These are phyloP conservation scores for mouse (Mus musculus) DNA, from an alignment of 2,113 vertebrate genomes.

Conservation along the genomic window GRCm39 chrX:114840501-114841000, in stretches of 20 bases:
- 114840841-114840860: no score
- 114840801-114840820: neutral
- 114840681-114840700: neutral
- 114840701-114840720: neutral
- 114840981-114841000: no score
- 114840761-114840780: neutral
- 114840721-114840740: neutral
- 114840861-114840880: neutral
- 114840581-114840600: neutral
- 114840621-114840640: neutral
- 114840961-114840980: no score
- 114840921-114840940: no score
- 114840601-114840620: neutral
- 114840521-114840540: neutral
- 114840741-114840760: neutral
- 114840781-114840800: neutral
- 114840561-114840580: neutral
- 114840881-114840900: neutral
- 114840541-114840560: neutral
- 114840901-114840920: neutral
- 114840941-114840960: no score
- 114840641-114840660: constrained; percentile 43
- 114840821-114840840: neutral
- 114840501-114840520: neutral
- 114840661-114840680: constrained; percentile 15